A percentile compares a stretch with the other conserved stretches of the same genome.
Evolutionary conservation across 2,113 vertebrate genomes (phyloP).

Genomic region (Vireo altiloquus): DNA sequence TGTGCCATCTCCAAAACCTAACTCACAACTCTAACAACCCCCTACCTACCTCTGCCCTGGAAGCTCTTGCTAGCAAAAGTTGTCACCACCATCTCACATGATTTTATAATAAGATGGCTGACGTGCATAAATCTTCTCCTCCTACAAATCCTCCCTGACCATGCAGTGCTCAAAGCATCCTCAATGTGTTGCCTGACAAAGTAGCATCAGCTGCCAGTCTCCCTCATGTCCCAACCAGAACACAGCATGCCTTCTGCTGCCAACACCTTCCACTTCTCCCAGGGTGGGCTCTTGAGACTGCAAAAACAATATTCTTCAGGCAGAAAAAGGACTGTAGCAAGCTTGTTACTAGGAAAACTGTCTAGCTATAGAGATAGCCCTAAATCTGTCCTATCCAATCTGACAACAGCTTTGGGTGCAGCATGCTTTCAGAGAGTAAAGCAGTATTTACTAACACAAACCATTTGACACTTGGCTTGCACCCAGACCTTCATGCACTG

Average conservation of each 20-base stretch:
- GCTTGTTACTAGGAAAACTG: background rate
- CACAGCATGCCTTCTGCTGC: background rate
- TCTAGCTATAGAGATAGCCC: background rate
- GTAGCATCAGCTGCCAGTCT: background rate
- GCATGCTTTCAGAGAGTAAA: background rate
- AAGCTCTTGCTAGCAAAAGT: background rate
- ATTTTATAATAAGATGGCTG: background rate
- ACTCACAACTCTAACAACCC: background rate
- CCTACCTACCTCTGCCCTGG: background rate
- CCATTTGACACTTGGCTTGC: background rate
- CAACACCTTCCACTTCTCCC: background rate
- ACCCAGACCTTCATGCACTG: background rate
- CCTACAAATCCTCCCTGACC: background rate
- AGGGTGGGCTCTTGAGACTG: background rate
- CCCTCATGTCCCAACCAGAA: background rate
- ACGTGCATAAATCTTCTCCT: background rate
- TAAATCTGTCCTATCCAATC: background rate
- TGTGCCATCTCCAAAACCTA: background rate
- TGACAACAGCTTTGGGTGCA: background rate
- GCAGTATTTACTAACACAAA: background rate
- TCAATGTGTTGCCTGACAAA: background rate
- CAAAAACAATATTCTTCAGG: background rate
- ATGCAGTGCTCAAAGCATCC: background rate
- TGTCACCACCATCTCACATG: background rate
- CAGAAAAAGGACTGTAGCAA: background rate